Percentiles rank a stretch among this genome's conserved stretches.
These are phyloP conservation scores for Liasis olivaceus DNA, from an alignment of 2,797 vertebrate species.

Conservation along the genomic window DNA sequence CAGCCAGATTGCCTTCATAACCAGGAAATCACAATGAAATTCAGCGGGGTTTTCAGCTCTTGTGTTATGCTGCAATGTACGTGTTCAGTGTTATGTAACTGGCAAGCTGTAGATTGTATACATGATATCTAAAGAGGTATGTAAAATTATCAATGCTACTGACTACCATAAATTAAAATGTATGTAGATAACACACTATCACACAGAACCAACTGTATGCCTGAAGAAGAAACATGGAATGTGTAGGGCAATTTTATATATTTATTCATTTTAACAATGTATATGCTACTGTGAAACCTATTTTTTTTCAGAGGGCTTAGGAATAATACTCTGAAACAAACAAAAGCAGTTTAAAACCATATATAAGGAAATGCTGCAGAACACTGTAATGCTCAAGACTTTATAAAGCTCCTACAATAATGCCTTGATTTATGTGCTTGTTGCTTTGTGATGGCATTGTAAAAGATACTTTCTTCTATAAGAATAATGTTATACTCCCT, in stretches of 20 bases:
- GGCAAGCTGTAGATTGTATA: neutral
- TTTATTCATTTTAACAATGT: neutral
- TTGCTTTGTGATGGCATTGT: neutral
- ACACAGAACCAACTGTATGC: neutral
- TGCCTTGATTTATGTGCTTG: neutral
- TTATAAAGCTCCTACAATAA: neutral
- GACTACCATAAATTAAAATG: neutral
- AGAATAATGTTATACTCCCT: neutral
- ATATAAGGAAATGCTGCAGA: neutral
- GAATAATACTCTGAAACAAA: neutral
- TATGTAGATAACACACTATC: neutral
- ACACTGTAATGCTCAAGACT: neutral
- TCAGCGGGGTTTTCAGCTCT: neutral
- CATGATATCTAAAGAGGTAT: neutral
- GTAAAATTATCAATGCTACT: neutral
- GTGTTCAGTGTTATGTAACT: neutral
- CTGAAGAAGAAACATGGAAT: neutral
- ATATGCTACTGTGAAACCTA: neutral
- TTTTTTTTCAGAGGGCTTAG: neutral
- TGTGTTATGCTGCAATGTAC: neutral
- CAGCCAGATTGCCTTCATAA: neutral
- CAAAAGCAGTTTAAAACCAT: neutral
- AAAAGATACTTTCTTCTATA: neutral
- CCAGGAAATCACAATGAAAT: neutral
- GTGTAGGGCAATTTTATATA: neutral